Conservation (phyloP, 2,888 invertebrate genomes). For the Amphiduros pacificus region DNA sequence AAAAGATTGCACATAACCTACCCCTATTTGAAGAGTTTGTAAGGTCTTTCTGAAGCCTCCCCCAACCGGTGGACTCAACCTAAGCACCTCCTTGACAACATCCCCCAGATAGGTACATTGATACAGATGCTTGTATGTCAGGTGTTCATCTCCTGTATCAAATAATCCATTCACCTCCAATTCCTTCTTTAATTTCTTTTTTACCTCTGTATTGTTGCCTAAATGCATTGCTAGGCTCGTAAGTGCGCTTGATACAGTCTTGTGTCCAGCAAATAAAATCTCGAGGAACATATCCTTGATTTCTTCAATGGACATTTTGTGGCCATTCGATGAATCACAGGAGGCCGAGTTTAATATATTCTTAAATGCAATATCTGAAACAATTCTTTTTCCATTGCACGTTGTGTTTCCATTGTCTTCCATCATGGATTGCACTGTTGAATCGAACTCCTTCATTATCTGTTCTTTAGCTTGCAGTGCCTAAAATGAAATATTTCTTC, state of each 20-base stretch:
- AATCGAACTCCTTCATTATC: too few relatives aligned
- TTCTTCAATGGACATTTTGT: neutral
- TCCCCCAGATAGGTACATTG: constrained; percentile 20
- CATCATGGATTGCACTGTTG: too few relatives aligned
- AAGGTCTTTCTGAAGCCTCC: constrained; percentile 30
- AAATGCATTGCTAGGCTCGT: constrained; percentile 14
- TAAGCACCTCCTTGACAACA: constrained; percentile 31
- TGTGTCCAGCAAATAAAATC: constrained; percentile 11
- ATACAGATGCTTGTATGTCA: constrained; percentile 5
- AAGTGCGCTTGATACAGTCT: constrained; percentile 7
- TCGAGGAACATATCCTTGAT: constrained; percentile 2
- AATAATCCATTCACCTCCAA: neutral
- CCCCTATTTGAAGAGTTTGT: constrained; percentile 31
- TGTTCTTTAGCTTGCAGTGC: too few relatives aligned
- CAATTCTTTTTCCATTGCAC: too few relatives aligned
- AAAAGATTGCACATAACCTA: too few relatives aligned
- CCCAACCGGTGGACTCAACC: constrained; percentile 33
- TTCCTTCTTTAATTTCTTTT: constrained; percentile 10
- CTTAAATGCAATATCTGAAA: too few relatives aligned
- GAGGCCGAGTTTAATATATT: too few relatives aligned
- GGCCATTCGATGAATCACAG: too few relatives aligned
- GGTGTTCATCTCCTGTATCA: neutral
- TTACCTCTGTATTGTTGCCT: neutral
- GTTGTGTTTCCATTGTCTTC: too few relatives aligned
- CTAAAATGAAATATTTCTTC: too few relatives aligned